These are phyloP conservation scores for Polymixis lichenea DNA, from an alignment of 2,888 invertebrate genomes.

Conservation along the genomic window DNA sequence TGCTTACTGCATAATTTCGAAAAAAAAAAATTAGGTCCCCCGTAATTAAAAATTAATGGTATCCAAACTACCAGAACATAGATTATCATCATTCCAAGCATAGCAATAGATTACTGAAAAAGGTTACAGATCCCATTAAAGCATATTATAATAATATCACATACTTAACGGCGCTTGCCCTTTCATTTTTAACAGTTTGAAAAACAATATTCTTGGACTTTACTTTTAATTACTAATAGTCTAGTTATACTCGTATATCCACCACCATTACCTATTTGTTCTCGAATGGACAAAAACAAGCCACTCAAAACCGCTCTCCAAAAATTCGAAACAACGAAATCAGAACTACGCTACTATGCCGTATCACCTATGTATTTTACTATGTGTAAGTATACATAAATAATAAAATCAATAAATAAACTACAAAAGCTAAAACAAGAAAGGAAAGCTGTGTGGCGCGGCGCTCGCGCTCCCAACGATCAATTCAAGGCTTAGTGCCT, in stretches of 20 bases:
- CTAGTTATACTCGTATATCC: no score
- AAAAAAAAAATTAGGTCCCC: no score
- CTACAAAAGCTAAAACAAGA: neutral
- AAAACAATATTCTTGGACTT: no score
- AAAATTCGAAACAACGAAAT: neutral
- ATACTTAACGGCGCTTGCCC: no score
- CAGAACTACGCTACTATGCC: neutral
- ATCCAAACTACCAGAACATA: neutral
- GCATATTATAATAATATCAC: no score
- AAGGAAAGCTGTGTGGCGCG: constrained; percentile 30
- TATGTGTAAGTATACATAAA: no score
- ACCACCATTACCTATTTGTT: neutral
- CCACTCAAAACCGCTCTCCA: neutral
- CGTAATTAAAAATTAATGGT: neutral
- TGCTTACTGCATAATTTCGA: neutral
- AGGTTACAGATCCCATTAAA: no score
- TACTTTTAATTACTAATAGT: no score
- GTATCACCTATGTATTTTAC: no score
- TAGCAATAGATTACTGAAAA: no score
- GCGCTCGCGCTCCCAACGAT: constrained; percentile 49
- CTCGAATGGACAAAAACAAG: neutral
- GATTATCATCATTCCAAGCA: neutral
- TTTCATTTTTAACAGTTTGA: no score
- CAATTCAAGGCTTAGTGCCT: constrained; percentile 71
- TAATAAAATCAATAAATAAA: no score